phyloP scores from a whole-genome alignment of 2,113 vertebrate genomes.

The Hippocampus guttulatus region DNA sequence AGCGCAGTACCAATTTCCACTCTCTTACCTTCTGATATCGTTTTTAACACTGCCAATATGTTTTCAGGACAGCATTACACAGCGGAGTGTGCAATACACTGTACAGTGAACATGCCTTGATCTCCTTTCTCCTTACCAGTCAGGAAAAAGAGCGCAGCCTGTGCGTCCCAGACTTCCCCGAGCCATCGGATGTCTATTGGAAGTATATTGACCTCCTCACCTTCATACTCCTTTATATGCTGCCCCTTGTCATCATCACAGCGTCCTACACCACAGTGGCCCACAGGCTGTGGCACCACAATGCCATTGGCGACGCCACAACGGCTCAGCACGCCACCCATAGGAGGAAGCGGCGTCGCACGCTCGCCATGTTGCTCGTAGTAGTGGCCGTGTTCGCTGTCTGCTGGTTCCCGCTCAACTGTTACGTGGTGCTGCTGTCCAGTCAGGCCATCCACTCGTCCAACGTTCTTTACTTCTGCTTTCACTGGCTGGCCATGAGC shows the following conservation, averaged over 20 bases:
- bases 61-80: too few species aligned
- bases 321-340: constrained; percentile 83
- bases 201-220: constrained; percentile 89
- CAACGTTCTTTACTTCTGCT: constrained; percentile 85
- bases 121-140: constrained; percentile 51
- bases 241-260: constrained; percentile 87
- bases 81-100: too few species aligned
- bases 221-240: constrained; percentile 85
- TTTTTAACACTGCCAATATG: too few species aligned
- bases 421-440: constrained; percentile 88
- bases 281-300: constrained; percentile 85
- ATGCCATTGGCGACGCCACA: constrained; percentile 84
- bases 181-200: constrained; percentile 90
- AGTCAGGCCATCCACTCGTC: constrained; percentile 84
- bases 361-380: constrained; percentile 90
- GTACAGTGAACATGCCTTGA: not conserved
- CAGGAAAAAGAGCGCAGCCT: constrained; percentile 80
- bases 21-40: too few species aligned
- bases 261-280: constrained; percentile 83
- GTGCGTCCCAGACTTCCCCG: constrained; percentile 87
- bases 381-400: constrained; percentile 86
- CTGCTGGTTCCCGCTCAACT: constrained; percentile 95
- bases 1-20: too few species aligned
- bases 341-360: constrained; percentile 80
- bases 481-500: constrained; percentile 95